Evolutionary conservation across 2,797 vertebrate genomes (phyloP).

Genomic region (Anas capensis): DNA sequence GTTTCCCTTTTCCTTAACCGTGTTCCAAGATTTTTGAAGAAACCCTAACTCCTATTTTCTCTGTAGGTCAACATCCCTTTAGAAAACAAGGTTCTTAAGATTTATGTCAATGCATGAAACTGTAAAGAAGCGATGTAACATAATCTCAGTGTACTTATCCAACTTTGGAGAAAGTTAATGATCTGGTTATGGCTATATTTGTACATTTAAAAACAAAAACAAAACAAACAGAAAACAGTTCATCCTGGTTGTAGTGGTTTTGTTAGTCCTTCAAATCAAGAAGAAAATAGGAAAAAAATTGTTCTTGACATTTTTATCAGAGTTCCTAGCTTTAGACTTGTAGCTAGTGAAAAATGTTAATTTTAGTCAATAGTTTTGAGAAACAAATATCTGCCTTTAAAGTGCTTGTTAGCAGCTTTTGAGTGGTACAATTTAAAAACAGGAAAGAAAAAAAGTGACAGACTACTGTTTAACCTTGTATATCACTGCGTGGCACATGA

Average conservation of each 20-base stretch:
- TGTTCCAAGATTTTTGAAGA: neutral
- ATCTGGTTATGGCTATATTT: neutral
- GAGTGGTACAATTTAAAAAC: neutral
- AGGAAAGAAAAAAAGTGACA: rapidly evolving
- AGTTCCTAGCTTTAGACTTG: neutral
- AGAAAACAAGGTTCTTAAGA: neutral
- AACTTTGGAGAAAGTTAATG: neutral
- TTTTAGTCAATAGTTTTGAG: neutral
- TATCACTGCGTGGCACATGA: neutral
- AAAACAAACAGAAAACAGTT: neutral
- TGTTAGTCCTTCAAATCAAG: neutral
- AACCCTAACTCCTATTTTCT: neutral
- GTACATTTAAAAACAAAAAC: neutral
- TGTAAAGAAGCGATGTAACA: neutral
- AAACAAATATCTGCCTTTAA: neutral
- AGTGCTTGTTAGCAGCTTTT: neutral
- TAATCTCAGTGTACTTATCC: neutral
- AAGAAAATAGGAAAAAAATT: neutral
- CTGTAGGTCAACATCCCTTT: neutral
- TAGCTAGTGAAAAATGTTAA: neutral
- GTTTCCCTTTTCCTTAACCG: neutral
- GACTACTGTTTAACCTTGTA: neutral
- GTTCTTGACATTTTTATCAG: neutral
- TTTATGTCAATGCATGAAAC: neutral
- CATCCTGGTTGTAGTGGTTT: neutral